Evolutionary conservation across 2,797 vertebrate genomes (phyloP).

Genomic region (Pangasius mekongensis): DNA sequence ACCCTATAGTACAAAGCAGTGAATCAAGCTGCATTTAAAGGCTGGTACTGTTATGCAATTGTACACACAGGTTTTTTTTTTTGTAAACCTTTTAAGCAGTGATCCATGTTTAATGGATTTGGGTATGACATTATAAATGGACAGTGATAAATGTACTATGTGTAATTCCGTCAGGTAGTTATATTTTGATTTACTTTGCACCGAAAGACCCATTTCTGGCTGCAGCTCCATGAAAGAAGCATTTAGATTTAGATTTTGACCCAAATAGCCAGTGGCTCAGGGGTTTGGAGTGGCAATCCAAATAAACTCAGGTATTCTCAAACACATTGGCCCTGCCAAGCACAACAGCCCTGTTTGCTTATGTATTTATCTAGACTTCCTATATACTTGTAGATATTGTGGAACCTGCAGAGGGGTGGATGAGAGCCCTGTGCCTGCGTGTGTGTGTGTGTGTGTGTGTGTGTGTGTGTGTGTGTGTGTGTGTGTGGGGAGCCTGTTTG

Average conservation of each 20-base stretch:
- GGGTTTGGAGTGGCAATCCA: constrained; percentile 74
- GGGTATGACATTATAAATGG: constrained; percentile 47
- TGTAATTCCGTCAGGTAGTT: constrained; percentile 35
- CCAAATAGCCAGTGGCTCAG: constrained; percentile 61
- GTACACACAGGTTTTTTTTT: constrained; percentile 10
- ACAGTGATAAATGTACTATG: constrained; percentile 33
- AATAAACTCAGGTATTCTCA: constrained; percentile 81
- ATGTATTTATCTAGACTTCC: constrained; percentile 81
- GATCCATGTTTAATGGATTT: constrained; percentile 34
- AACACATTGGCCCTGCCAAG: constrained; percentile 75
- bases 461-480: constrained; percentile 13
- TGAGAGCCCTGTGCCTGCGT: constrained; percentile 53
- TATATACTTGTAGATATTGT: constrained; percentile 75
- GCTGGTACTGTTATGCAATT: constrained; percentile 9
- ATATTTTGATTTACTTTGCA: constrained; percentile 44
- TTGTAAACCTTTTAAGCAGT: constrained; percentile 30
- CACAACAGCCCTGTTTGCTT: constrained; percentile 79
- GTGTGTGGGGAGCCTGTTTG: constrained; percentile 9
- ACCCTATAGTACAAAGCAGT: neutral
- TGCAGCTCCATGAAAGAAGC: constrained; percentile 69
- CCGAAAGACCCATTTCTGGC: constrained; percentile 65
- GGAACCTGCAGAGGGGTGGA: constrained; percentile 64
- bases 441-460: constrained; percentile 6
- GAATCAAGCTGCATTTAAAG: neutral
- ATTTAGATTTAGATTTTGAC: constrained; percentile 66